Conservation (phyloP, 2,797 vertebrate genomes). For the Valencia hispanica region DNA sequence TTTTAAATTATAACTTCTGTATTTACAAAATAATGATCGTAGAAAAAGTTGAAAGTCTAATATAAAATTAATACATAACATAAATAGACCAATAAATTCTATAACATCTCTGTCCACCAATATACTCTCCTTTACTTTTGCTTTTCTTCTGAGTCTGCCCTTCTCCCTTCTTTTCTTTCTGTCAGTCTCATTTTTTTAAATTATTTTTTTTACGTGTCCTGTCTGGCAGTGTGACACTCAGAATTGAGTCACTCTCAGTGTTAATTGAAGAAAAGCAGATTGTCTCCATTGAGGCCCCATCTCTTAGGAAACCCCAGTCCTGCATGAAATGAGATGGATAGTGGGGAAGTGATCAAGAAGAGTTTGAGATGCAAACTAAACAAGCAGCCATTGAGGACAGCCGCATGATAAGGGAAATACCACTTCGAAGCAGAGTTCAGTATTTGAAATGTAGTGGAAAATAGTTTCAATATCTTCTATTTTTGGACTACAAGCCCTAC, state of each 20-base stretch:
- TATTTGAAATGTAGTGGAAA: constrained; percentile 20
- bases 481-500: constrained; percentile 39
- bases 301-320: constrained; percentile 86
- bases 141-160: constrained; percentile 44
- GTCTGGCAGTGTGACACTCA: too few species aligned
- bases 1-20: background rate
- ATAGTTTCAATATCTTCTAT: constrained; percentile 4
- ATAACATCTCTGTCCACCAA: constrained; percentile 60
- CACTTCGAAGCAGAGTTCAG: constrained; percentile 23
- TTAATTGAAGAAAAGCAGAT: constrained; percentile 85
- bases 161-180: constrained; percentile 70
- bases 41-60: background rate
- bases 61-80: background rate
- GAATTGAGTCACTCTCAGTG: constrained; percentile 83
- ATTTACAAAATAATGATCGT: background rate
- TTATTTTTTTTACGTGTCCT: too few species aligned
- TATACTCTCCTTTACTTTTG: constrained; percentile 45
- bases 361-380: constrained; percentile 68
- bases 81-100: constrained; percentile 15
- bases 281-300: constrained; percentile 84
- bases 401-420: constrained; percentile 36
- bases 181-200: constrained; percentile 84
- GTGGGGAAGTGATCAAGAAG: constrained; percentile 68
- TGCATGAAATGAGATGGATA: constrained; percentile 86
- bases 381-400: constrained; percentile 57